Base-by-base conservation (phyloP, 2,113 vertebrate species). In the Brevimyrus niger region DNA sequence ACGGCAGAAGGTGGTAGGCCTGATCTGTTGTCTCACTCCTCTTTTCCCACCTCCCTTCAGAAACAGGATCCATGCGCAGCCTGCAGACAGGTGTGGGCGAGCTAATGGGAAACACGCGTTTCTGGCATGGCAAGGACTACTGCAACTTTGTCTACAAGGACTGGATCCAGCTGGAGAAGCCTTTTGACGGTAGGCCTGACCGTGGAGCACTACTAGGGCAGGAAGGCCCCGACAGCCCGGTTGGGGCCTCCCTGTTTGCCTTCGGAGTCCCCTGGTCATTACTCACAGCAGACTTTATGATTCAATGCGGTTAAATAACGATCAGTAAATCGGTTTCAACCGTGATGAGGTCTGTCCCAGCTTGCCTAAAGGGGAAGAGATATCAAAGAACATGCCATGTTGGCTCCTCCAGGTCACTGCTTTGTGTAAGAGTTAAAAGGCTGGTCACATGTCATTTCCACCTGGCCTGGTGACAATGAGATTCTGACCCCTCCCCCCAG, bases 51-150 rank as follows among this genome's bases (percentile, higher is more conserved):
- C 48, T 23, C n/a, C 87, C 3, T 55, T 55, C 91, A 99, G 98
- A 96, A 80, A 96, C 95, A 6, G 96, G 96, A 90, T 99, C 98
- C 9, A 92, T 96, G 90, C 95, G 90, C 46, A 99, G 98, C 90
- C 92, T 98, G 23, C 97, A 98, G 94, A 97, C 97, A 0, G 97
- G 96, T 0, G 96, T 98, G 21, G 97, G 97, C 0, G 97, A 99
- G 91, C 94, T 99, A 11, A 95, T 97, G 0, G 98, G 98, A 5
- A 98, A 99, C 93, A 99, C 98, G 0, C 95, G 98, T 4, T 99
- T 99, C 95, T 99, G 98, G 97, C 98, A 99, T 0, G 98, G 98
- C n/a, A 99, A 99, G 89, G 98, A 99, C 93, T 99, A 99, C 86
- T 99, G 98, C 95, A 99, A 99, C 95, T 99, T 99, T 0, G 98